Evolutionary conservation across 2,888 invertebrate species (phyloP), one percentile per base, ranked within the genome.

Genomic region (Malthinus flaveolus): DNA sequence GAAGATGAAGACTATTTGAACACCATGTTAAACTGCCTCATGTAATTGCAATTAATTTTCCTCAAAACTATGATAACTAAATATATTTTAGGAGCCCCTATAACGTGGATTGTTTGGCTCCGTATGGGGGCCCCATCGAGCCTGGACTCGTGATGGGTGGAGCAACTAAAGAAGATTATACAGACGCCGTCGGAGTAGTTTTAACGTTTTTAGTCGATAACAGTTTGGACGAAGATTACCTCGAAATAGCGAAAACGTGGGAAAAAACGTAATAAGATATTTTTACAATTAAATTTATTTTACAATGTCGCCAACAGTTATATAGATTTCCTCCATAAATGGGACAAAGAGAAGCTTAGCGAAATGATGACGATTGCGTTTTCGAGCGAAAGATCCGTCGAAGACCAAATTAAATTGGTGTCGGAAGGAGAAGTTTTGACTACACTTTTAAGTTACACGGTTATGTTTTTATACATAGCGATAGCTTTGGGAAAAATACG

Each of bases 401-500:
- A 96, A 80, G 97, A 97, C 78, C 97, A 97, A 77, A 85, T 97
- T 23, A 83, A 88, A 61, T 83, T 95, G 49, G 87, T 95, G 55
- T 94, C 96, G n/a, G 80, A 85, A 61, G 92, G 93, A 0, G 97
- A 97, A 82, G 83, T 88, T 0, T 69, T 82, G 4, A 97, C 97
- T 0, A 91, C 97, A 64, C 77, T 88, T 3, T 87, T 95, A 65
- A 95, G 96, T 77, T 97, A 98, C 71, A 64, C 87, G 5, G 86
- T 96, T 34, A 98, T 98, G 97, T 96, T 98, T 76, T 72, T 88
- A 45, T 98, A 98, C 75, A 92, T 98, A 48, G 86, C 92, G 1
- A 71, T 97, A 13, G 87, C 94, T 1, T 81, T 98, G 39, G 97
- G 97, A 6, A 88, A 89, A 67, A 82, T 90, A 53, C 82, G 84